These are phyloP conservation scores for Mus minutoides DNA, from an alignment of 2,797 vertebrate species.

Conservation along the genomic window DNA sequence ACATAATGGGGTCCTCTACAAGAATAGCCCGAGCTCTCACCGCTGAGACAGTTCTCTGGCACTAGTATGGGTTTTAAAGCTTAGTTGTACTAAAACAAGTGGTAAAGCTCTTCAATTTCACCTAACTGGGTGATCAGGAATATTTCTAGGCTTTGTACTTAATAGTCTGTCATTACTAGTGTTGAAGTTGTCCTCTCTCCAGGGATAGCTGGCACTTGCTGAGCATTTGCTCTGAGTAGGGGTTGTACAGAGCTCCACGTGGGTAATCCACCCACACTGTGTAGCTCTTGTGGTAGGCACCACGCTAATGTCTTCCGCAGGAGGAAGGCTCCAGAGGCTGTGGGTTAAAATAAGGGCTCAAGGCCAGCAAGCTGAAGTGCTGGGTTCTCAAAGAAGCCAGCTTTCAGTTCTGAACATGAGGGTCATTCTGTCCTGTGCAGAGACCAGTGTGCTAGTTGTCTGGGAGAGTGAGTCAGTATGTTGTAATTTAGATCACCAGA, in stretches of 20 bases:
- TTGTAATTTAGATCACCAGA: background rate
- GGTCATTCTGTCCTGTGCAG: background rate
- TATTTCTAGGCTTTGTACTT: background rate
- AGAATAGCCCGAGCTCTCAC: background rate
- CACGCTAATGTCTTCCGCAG: too few relatives aligned
- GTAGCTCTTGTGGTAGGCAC: background rate
- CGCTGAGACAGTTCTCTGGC: background rate
- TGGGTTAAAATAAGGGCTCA: background rate
- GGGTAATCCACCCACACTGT: background rate
- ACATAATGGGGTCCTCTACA: background rate
- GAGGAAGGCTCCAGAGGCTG: background rate
- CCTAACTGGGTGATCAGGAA: background rate
- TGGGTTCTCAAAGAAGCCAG: background rate
- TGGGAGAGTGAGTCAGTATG: background rate
- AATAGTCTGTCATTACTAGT: too few relatives aligned
- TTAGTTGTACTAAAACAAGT: background rate
- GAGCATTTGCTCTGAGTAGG: background rate
- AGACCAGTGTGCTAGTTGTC: background rate
- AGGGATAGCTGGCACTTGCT: fast-evolving
- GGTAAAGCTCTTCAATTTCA: background rate
- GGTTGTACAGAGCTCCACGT: too few relatives aligned
- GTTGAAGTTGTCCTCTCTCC: background rate
- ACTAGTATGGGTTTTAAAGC: too few relatives aligned
- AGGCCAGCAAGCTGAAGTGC: background rate
- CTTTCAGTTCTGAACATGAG: background rate